Evolutionary conservation across 1,140 invertebrate genomes (phyloP).

Genomic region (Littorina saxatilis): DNA sequence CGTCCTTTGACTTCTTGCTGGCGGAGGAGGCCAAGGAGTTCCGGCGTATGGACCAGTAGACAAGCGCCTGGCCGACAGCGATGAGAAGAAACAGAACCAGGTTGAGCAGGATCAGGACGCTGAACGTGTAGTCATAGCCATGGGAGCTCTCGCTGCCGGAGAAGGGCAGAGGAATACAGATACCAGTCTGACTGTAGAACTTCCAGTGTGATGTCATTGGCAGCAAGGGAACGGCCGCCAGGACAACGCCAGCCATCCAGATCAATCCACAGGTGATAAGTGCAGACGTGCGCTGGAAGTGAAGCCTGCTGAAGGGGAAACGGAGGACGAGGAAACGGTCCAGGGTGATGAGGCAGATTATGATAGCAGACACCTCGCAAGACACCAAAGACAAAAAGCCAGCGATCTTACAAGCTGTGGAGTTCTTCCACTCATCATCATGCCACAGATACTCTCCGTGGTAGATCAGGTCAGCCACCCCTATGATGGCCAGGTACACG

Average conservation of each 20-base stretch:
- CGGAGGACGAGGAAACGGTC: too few relatives aligned
- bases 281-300: slow-evolving; percentile 31
- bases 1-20: slow-evolving; percentile 17
- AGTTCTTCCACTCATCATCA: slow-evolving; percentile 49
- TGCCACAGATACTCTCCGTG: slow-evolving; percentile 53
- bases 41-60: slow-evolving; percentile 34
- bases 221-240: slow-evolving; percentile 34
- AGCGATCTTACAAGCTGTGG: slow-evolving; percentile 53
- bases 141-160: slow-evolving; percentile 25
- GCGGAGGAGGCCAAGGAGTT: not conserved
- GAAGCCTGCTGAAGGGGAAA: too few relatives aligned
- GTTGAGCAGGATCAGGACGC: slow-evolving; percentile 46
- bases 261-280: not conserved
- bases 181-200: slow-evolving; percentile 43
- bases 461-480: slow-evolving; percentile 51
- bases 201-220: not conserved
- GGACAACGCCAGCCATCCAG: slow-evolving; percentile 40
- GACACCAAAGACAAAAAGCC: slow-evolving; percentile 60
- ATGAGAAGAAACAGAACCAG: slow-evolving; percentile 43
- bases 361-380: too few relatives aligned
- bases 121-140: slow-evolving; percentile 46
- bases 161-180: slow-evolving; percentile 50
- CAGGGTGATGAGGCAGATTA: too few relatives aligned
- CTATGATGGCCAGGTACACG: too few relatives aligned
- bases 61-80: slow-evolving; percentile 41